phyloP scores from a whole-genome alignment of 2,113 vertebrate genomes.

The Hyla sarda region DNA sequence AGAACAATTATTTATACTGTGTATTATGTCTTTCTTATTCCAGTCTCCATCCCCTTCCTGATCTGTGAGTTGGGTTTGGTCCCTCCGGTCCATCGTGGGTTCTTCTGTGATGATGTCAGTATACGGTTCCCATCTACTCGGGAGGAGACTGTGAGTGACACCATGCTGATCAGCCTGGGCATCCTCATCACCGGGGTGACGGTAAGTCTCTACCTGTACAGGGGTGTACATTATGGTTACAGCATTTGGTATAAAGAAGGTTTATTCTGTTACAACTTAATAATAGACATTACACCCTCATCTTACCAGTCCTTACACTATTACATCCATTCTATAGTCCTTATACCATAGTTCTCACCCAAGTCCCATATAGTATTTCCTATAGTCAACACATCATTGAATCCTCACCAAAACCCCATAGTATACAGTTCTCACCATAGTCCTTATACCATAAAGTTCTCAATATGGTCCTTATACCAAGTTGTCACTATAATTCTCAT shows the following conservation, averaged over 20 bases:
- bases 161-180: slow-evolving; percentile 73
- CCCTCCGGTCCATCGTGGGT: slow-evolving; percentile 73
- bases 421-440: too few relatives aligned
- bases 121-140: slow-evolving; percentile 73
- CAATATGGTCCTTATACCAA: background rate
- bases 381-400: background rate
- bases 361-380: too few relatives aligned
- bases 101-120: slow-evolving; percentile 78
- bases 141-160: slow-evolving; percentile 72
- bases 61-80: slow-evolving; percentile 76
- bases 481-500: background rate
- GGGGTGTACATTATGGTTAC: background rate
- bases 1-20: background rate
- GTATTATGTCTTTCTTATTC: slow-evolving; percentile 47
- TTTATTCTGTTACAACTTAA: background rate
- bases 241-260: background rate
- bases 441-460: too few relatives aligned
- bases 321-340: background rate
- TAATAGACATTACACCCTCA: too few relatives aligned
- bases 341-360: background rate
- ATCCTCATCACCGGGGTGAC: slow-evolving; percentile 74
- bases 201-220: slow-evolving; percentile 64
- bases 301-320: too few relatives aligned
- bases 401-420: too few relatives aligned
- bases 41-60: slow-evolving; percentile 80